Base-by-base conservation (phyloP, 2,113 vertebrate species). In the Verasper variegatus region DNA sequence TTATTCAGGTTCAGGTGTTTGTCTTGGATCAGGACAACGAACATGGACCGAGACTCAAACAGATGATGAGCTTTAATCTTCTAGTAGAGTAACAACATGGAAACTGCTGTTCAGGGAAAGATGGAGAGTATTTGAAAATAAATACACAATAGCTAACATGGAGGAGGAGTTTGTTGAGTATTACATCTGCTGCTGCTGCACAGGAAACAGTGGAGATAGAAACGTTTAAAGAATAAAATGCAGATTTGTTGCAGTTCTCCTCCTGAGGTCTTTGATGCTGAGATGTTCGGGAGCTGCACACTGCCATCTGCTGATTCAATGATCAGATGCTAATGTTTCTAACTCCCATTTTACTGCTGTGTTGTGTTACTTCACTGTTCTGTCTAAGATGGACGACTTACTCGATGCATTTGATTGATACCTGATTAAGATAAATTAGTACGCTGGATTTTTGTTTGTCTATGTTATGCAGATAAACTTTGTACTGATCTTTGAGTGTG, bases 301-400 rank as follows among this genome's bases (percentile, higher is more conserved):
- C 68, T 78, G 89, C 88, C 88, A 81, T 56, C 91, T 92, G 78
- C 78, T 88, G 89, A 66, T 31, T 21, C 14, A 40, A 59, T 2
- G 9, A 71, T 18, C 68, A 51, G n/a, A 26, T 10, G 35, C 8
- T 21, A 1, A 42, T 67, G 11, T 21, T 8, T 35, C 5, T 5
- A 55, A 20, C 78, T 74, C 69, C 59, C 69, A 65, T 81, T 69
- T 80, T 69, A 60, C 17, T 57, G 31, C 26, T 17, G 66, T 49
- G 66, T 56, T 18, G 47, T 51, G 47, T 54, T 66, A 2, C 23
- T 14, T 21, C 0, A 5, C 21, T 56, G 76, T 37, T 69, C 42
- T 60, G 65, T 9, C 23, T 17, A 56, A 83, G 67, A 84, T 76
- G 82, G 76, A 80, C 61, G 61, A 51, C 55, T 20, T 13, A 6